Percentiles rank a stretch among this genome's conserved stretches.
Conservation (phyloP, 2,888 invertebrate species). For the Chalcosyrphus nemorum region DNA sequence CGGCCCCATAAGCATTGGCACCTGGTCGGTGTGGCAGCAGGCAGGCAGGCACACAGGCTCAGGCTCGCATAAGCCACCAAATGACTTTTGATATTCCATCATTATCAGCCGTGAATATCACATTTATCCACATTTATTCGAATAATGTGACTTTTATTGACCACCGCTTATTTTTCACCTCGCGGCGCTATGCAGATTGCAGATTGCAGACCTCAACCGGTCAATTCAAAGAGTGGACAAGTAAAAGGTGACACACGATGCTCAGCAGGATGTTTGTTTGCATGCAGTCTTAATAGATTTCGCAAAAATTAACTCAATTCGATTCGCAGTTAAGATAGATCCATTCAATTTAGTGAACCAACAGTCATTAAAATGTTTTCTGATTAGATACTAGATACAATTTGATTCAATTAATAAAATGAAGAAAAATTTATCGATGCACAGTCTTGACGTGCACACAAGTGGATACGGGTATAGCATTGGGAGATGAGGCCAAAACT, state of each 20-base stretch:
- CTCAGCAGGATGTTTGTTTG: not conserved
- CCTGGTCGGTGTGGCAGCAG: conserved; percentile 6
- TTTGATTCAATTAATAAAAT: conserved; percentile 59
- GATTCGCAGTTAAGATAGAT: conserved; percentile 39
- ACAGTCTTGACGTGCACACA: too few species aligned
- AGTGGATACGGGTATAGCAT: not conserved
- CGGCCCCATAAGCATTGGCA: not conserved
- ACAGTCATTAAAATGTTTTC: conserved; percentile 15
- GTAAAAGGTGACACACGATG: conserved; percentile 5
- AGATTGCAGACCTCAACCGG: not conserved
- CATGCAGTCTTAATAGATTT: not conserved
- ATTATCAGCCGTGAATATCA: conserved; percentile 49
- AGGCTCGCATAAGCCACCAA: conserved; percentile 51
- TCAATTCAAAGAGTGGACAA: conserved; percentile 6
- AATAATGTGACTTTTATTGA: conserved; percentile 66
- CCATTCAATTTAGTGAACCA: conserved; percentile 44
- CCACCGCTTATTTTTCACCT: conserved; percentile 17
- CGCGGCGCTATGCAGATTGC: not conserved
- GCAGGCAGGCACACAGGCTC: too few species aligned
- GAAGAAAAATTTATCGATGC: conserved; percentile 29
- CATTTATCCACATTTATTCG: conserved; percentile 54
- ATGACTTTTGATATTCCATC: conserved; percentile 39
- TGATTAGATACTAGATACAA: conserved; percentile 51
- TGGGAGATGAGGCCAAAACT: not conserved
- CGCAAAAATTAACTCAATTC: conserved; percentile 16